Percentiles rank a stretch among this genome's conserved stretches.
Evolutionary conservation across 2,113 vertebrate genomes (phyloP).

Genomic region (Grus americana): DNA sequence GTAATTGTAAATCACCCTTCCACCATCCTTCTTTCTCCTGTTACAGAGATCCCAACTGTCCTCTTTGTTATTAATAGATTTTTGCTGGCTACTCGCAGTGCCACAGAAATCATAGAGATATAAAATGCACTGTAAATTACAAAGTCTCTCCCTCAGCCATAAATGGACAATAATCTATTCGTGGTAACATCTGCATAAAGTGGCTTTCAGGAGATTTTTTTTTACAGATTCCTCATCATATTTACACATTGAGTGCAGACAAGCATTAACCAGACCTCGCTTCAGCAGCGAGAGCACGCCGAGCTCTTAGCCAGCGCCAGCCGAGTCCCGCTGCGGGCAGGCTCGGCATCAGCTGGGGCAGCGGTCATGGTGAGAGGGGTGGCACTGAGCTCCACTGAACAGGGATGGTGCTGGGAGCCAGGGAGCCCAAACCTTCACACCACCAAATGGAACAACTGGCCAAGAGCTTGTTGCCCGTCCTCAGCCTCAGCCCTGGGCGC

Average conservation of each 20-base stretch:
- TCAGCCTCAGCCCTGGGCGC: not conserved
- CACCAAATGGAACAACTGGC: not conserved
- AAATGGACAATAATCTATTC: slow-evolving; percentile 47
- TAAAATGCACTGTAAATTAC: slow-evolving; percentile 21
- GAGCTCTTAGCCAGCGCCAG: not conserved
- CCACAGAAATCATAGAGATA: slow-evolving; percentile 9
- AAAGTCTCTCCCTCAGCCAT: not conserved
- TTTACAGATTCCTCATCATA: slow-evolving; percentile 44
- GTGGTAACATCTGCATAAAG: slow-evolving; percentile 11
- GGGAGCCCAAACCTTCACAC: not conserved
- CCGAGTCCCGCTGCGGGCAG: not conserved
- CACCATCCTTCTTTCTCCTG: not conserved
- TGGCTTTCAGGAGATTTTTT: slow-evolving; percentile 1
- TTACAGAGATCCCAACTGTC: slow-evolving; percentile 5
- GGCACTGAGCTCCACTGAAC: not conserved
- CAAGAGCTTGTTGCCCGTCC: not conserved
- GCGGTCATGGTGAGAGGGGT: rapidly evolving
- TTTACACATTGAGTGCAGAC: slow-evolving; percentile 15
- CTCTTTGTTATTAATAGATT: slow-evolving; percentile 9
- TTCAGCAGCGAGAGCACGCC: rapidly evolving
- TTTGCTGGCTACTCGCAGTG: slow-evolving; percentile 11
- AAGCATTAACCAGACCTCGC: slow-evolving; percentile 17
- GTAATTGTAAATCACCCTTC: not conserved
- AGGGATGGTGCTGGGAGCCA: not conserved
- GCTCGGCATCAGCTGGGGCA: rapidly evolving